Conservation (phyloP, 1,140 invertebrate genomes). For the Zaprionus taronus region DNA sequence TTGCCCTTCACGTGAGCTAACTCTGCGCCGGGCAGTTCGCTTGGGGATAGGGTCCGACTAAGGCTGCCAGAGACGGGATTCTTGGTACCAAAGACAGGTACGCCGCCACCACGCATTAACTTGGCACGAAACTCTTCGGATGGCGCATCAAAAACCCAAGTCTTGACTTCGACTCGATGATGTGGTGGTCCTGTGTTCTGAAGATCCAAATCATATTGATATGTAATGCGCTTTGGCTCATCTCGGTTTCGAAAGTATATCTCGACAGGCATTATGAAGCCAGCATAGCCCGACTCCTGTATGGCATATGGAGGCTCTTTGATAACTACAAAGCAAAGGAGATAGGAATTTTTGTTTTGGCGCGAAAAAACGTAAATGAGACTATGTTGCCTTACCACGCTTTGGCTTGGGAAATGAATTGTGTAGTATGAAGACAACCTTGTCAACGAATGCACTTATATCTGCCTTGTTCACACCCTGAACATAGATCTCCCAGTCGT, state of each 20-base stretch:
- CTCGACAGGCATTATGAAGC: slow-evolving; percentile 95
- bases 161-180: slow-evolving; percentile 89
- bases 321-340: slow-evolving; percentile 87
- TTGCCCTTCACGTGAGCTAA: slow-evolving; percentile 88
- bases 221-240: slow-evolving; percentile 94
- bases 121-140: slow-evolving; percentile 95
- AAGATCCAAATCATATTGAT: slow-evolving; percentile 94
- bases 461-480: slow-evolving; percentile 92
- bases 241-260: slow-evolving; percentile 96
- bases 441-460: slow-evolving; percentile 96
- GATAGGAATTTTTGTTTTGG: slow-evolving; percentile 24
- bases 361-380: slow-evolving; percentile 11
- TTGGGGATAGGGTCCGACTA: slow-evolving; percentile 56
- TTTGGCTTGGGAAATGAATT: slow-evolving; percentile 96
- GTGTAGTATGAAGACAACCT: slow-evolving; percentile 97
- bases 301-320: slow-evolving; percentile 96
- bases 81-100: slow-evolving; percentile 73
- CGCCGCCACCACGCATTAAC: slow-evolving; percentile 94
- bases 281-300: slow-evolving; percentile 97
- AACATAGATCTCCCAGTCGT: slow-evolving; percentile 99
- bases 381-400: slow-evolving; percentile 87
- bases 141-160: slow-evolving; percentile 87
- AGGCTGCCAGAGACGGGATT: slow-evolving; percentile 42
- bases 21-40: slow-evolving; percentile 37
- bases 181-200: slow-evolving; percentile 89